A percentile compares a stretch with the other conserved stretches of the same genome.
These are phyloP conservation scores for Anhinga rufa DNA, from an alignment of 2,113 vertebrate genomes.

Conservation along the genomic window DNA sequence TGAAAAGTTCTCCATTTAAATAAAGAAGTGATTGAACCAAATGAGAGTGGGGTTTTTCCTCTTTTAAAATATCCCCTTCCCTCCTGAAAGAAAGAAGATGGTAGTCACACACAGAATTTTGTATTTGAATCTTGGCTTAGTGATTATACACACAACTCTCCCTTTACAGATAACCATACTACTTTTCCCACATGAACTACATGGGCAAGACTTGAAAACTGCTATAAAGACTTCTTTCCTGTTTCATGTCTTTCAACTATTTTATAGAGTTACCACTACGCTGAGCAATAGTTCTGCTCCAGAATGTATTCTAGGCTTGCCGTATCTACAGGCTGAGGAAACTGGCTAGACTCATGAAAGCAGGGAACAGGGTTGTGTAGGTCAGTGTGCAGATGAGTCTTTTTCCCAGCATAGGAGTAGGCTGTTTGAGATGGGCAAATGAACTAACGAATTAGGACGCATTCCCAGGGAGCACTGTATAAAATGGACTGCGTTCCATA, in stretches of 20 bases:
- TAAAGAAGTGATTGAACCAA: not conserved
- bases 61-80: not conserved
- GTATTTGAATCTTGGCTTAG: not conserved
- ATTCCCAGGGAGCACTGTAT: not conserved
- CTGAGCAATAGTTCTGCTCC: not conserved
- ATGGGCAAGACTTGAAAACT: not conserved
- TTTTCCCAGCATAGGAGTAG: not conserved
- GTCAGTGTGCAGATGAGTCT: not conserved
- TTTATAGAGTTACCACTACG: rapidly evolving
- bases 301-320: not conserved
- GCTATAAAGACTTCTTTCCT: not conserved
- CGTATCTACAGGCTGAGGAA: not conserved
- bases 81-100: not conserved
- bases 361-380: not conserved
- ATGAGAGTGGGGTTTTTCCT: rapidly evolving
- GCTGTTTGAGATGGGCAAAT: not conserved
- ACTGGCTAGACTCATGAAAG: not conserved
- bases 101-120: not conserved
- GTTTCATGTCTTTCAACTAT: not conserved
- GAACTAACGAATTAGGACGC: not conserved
- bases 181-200: not conserved
- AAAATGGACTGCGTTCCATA: not conserved
- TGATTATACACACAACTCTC: not conserved
- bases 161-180: not conserved
- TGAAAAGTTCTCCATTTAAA: not conserved